A percentile compares a stretch with the other conserved stretches of the same genome.
phyloP scores from a whole-genome alignment of 2,797 vertebrate species.

The Agapornis canus region DNA sequence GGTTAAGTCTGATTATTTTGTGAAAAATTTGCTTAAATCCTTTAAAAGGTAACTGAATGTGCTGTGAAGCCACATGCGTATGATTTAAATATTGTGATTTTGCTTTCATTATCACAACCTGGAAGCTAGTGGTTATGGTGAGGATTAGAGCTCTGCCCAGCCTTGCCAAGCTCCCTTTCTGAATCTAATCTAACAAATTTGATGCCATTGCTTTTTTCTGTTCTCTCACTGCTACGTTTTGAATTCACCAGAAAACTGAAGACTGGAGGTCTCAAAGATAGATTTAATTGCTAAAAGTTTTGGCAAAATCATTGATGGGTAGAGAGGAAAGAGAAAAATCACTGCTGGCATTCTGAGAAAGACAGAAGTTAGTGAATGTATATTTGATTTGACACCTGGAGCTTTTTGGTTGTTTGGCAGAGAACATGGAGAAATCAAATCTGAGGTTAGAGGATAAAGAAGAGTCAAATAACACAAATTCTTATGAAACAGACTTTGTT shows the following conservation, averaged over 20 bases:
- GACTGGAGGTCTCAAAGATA: neutral
- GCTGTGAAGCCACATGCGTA: neutral
- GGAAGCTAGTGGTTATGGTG: neutral
- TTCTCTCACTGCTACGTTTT: neutral
- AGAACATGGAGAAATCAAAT: neutral
- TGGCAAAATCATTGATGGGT: neutral
- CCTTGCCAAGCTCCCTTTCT: neutral
- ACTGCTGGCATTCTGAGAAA: neutral
- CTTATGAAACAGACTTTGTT: neutral
- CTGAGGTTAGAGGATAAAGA: neutral
- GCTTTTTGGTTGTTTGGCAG: neutral
- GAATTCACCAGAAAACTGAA: neutral
- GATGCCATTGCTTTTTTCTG: neutral
- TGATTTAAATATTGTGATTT: neutral
- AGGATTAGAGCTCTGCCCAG: neutral
- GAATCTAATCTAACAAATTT: neutral
- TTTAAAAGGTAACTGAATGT: neutral
- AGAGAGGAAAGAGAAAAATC: neutral
- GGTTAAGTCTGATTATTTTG: neutral
- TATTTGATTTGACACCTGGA: neutral
- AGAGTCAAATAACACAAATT: neutral
- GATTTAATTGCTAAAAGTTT: neutral
- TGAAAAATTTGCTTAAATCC: neutral
- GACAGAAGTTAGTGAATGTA: neutral
- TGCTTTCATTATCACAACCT: neutral